A percentile compares a stretch with the other conserved stretches of the same genome.
Conservation (phyloP, 2,113 vertebrate genomes). For the Tupaia chinensis region DNA sequence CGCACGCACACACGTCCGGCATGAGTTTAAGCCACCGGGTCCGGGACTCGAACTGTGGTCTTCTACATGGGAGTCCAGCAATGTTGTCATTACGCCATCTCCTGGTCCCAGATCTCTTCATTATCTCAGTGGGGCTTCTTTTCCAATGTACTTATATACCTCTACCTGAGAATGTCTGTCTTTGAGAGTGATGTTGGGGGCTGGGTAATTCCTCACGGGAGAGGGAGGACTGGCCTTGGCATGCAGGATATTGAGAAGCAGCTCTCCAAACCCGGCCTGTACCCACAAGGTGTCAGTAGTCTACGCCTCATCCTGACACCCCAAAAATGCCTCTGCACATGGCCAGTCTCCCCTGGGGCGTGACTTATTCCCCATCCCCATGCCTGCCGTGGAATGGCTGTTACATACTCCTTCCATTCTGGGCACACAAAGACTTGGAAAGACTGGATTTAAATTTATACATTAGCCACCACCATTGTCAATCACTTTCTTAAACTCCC, state of each 20-base stretch:
- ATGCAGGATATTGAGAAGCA: accelerated
- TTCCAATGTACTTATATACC: not conserved
- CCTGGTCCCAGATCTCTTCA: too few relatives aligned
- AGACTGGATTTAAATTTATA: not conserved
- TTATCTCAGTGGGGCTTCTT: accelerated
- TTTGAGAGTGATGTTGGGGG: accelerated
- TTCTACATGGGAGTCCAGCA: too few relatives aligned
- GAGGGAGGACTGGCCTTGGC: accelerated
- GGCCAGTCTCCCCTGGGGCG: not conserved
- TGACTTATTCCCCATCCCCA: accelerated
- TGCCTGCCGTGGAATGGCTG: not conserved
- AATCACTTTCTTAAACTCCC: not conserved
- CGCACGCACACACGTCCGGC: too few relatives aligned
- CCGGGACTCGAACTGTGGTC: too few relatives aligned
- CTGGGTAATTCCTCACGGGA: accelerated
- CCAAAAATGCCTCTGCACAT: not conserved
- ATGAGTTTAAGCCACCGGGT: too few relatives aligned
- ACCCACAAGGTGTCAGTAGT: slow-evolving; percentile 26
- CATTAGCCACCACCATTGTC: not conserved
- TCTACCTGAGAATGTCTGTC: not conserved
- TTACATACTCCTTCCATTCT: not conserved
- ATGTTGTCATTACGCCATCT: too few relatives aligned
- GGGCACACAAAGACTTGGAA: not conserved
- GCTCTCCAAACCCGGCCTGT: not conserved
- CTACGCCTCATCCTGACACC: accelerated